Evolutionary conservation across 1,140 invertebrate genomes (phyloP).

Genomic region (Lineus longissimus): DNA sequence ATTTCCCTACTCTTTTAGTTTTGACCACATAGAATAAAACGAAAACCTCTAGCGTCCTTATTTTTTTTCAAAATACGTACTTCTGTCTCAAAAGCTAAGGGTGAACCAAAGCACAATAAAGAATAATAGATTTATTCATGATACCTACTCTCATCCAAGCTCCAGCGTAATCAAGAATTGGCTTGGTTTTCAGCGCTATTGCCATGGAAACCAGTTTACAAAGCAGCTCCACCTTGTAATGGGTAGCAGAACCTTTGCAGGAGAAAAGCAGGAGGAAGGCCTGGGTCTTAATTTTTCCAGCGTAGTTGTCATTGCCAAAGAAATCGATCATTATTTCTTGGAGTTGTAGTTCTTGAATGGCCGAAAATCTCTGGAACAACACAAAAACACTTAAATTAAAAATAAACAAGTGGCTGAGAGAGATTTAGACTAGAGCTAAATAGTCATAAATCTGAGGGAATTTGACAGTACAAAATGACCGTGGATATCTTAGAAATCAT

Average conservation of each 20-base stretch:
- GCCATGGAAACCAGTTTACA: slow-evolving; percentile 3
- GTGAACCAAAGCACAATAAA: not conserved
- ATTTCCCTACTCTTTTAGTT: too few relatives aligned
- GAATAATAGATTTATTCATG: not conserved
- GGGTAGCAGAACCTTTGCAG: not conserved
- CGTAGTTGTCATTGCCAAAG: not conserved
- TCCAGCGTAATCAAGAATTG: not conserved
- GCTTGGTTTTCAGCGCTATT: not conserved
- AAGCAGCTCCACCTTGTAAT: not conserved
- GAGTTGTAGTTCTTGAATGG: slow-evolving; percentile 2
- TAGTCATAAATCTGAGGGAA: not conserved
- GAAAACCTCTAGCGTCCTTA: too few relatives aligned
- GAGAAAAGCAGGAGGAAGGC: not conserved
- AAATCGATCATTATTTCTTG: not conserved
- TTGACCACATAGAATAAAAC: too few relatives aligned
- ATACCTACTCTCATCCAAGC: slow-evolving; percentile 3
- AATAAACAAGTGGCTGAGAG: not conserved
- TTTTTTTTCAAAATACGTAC: too few relatives aligned
- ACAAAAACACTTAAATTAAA: not conserved
- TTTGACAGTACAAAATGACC: not conserved
- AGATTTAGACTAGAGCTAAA: not conserved
- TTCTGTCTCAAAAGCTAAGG: not conserved
- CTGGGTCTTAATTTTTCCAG: not conserved
- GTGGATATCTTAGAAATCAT: not conserved
- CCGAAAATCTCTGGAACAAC: not conserved